Evolutionary conservation across 2,888 invertebrate species (phyloP).

Genomic region (Dione juno): DNA sequence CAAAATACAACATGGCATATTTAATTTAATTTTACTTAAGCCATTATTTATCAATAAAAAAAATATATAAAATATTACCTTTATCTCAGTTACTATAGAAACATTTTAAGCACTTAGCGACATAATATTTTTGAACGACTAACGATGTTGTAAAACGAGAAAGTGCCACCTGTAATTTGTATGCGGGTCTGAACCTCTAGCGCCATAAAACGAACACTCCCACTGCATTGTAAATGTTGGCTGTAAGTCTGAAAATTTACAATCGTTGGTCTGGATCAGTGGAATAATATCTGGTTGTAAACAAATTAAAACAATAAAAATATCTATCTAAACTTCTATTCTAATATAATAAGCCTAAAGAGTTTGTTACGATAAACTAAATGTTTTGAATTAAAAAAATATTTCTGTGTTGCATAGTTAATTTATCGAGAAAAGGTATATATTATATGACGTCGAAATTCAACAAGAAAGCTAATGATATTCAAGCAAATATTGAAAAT

Average conservation of each 20-base stretch:
- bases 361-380: too few relatives aligned
- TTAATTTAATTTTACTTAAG: too few relatives aligned
- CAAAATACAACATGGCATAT: too few relatives aligned
- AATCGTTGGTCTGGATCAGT: slow-evolving; percentile 9
- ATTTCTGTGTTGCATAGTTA: too few relatives aligned
- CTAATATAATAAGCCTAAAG: too few relatives aligned
- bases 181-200: slow-evolving; percentile 63
- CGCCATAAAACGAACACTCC: slow-evolving; percentile 67
- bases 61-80: too few relatives aligned
- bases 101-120: slow-evolving; percentile 47
- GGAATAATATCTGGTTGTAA: neutral
- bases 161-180: slow-evolving; percentile 71
- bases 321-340: too few relatives aligned
- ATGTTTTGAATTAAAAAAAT: too few relatives aligned
- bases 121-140: slow-evolving; percentile 54
- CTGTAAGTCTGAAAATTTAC: slow-evolving; percentile 36
- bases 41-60: too few relatives aligned
- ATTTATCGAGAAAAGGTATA: too few relatives aligned
- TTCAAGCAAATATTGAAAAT: too few relatives aligned
- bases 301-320: neutral
- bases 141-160: slow-evolving; percentile 67
- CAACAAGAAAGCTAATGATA: neutral
- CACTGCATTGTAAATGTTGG: slow-evolving; percentile 64
- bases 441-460: too few relatives aligned
- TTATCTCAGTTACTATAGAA: neutral